These are phyloP conservation scores for Dicerorhinus sumatrensis DNA, from an alignment of 2,113 vertebrate species.

Conservation along the genomic window DNA sequence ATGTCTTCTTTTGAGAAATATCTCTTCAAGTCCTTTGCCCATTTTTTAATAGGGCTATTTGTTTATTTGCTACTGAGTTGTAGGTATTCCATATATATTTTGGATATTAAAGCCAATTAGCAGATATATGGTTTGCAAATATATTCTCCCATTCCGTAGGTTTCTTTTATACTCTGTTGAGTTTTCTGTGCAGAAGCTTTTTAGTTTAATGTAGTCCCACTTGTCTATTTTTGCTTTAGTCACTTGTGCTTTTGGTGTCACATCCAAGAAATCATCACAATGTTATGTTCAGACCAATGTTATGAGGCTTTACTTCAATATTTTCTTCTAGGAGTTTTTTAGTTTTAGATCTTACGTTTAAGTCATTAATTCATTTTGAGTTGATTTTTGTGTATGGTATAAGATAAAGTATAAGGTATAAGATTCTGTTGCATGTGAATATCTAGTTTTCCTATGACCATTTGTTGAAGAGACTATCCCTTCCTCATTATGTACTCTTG, in stretches of 20 bases:
- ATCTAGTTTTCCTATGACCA: background rate
- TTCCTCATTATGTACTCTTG: background rate
- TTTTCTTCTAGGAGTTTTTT: background rate
- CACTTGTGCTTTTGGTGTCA: background rate
- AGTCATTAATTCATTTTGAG: background rate
- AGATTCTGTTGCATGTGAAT: background rate
- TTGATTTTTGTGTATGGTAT: background rate
- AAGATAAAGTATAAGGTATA: background rate
- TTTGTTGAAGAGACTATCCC: background rate
- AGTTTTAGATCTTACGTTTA: background rate
- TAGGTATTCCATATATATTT: background rate
- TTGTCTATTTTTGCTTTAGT: constrained; percentile 3
- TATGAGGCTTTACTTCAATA: background rate
- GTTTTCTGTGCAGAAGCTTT: background rate
- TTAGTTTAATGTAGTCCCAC: background rate
- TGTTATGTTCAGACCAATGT: background rate
- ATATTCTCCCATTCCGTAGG: background rate
- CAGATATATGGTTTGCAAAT: background rate
- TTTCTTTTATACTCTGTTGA: background rate
- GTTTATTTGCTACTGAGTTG: background rate
- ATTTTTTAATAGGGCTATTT: background rate
- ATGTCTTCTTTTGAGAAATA: background rate
- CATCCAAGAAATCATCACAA: background rate
- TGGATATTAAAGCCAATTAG: background rate
- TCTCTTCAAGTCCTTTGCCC: background rate